Evolutionary conservation across 2,113 vertebrate species (phyloP), one percentile per base, ranked within the genome.

Genomic region (Apeltes quadracus): DNA sequence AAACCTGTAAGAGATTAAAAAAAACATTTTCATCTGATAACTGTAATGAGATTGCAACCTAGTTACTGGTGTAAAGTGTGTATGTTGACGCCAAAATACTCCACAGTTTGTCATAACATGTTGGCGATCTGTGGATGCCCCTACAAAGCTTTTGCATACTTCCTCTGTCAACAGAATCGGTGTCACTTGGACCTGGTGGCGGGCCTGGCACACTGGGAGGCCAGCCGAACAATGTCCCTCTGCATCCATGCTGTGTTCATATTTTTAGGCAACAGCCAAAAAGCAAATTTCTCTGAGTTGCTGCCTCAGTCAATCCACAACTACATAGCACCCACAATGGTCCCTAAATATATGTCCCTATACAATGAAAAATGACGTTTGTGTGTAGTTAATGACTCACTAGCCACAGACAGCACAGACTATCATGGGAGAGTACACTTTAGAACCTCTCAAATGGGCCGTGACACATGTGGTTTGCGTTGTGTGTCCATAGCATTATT

Each of bases 291-390:
- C 32, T 55, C 20, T n/a, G 20, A 67, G 22, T 9, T 36, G 44
- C 50, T 61, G 32, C 50, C 69, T 25, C 46, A 67, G n/a, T 64
- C 23, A 25, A 22, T 70, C 46, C 55, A 83, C 76, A 75, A 39
- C 55, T 61, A 62, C 67, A 83, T 41, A 15, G 57, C 56, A 66
- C 41, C 38, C 25, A 71, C 46, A 46, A 36, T n/a, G 22, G 3
- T 50, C 61, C 55, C 27, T 3, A 32, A 62, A 53, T 43, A 56
- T 34, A n/a, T n/a, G n/a, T n/a, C n/a, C n/a, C n/a, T 44, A 8
- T 10, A 12, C 50, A 66, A 53, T 61, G 55, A 53, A 69, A 68
- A n/a, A 18, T 50, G 16, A 27, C 2, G 43, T 57, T 56, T 38
- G 38, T 38, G 25, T 34, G 20, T 5, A 43, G 29, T 48, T 48